phyloP scores from a whole-genome alignment of 2,113 vertebrate species.

The Perccottus glenii region DNA sequence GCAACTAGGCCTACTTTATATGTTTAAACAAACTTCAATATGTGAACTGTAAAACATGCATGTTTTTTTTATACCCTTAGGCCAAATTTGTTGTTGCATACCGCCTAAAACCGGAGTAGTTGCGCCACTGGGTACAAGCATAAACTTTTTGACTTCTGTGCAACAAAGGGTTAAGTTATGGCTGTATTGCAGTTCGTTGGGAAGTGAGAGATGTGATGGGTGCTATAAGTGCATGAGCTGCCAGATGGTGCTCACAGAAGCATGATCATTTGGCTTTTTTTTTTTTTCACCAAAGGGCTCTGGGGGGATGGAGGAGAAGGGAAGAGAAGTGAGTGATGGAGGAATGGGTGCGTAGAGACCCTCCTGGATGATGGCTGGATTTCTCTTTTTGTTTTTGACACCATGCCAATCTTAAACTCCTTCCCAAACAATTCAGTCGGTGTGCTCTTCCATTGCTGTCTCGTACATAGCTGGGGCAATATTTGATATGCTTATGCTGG shows the following conservation, averaged over 20 bases:
- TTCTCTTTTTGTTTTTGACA: slow-evolving; percentile 2
- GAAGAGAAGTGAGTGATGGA: slow-evolving; percentile 25
- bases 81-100: too few species aligned
- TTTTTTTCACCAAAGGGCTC: slow-evolving; percentile 68
- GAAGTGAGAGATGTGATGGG: slow-evolving; percentile 60
- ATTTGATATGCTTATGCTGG: slow-evolving; percentile 6
- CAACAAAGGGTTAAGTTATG: slow-evolving; percentile 26
- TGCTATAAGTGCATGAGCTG: slow-evolving; percentile 68
- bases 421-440: neutral
- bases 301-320: slow-evolving; percentile 35
- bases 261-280: slow-evolving; percentile 77
- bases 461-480: neutral
- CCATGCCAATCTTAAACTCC: neutral
- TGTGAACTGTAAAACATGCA: too few species aligned
- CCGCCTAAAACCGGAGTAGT: too few species aligned
- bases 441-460: neutral
- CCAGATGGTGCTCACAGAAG: slow-evolving; percentile 82
- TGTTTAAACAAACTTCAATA: too few species aligned
- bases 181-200: slow-evolving; percentile 29
- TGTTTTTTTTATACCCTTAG: too few species aligned
- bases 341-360: slow-evolving; percentile 23
- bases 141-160: neutral
- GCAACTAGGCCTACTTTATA: too few species aligned
- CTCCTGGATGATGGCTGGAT: neutral
- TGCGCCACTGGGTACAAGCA: neutral